Percentiles rank a stretch among this genome's conserved stretches.
Evolutionary conservation across 2,113 vertebrate species (phyloP).

Genomic region (Chlamydotis undulata): DNA sequence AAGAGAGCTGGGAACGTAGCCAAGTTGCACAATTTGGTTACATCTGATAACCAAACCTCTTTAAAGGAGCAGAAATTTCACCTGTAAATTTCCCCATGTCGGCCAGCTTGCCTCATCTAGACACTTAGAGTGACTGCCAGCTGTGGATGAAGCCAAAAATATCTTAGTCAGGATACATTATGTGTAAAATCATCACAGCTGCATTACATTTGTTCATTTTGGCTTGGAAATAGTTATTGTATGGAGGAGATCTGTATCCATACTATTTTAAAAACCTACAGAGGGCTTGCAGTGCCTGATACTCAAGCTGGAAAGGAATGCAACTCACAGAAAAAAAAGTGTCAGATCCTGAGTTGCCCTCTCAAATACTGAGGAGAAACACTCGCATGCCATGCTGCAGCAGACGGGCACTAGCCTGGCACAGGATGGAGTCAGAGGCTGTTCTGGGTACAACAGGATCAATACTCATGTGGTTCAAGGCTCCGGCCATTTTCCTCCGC

Average conservation of each 20-base stretch:
- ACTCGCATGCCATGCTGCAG: neutral
- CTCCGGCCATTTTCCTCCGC: neutral
- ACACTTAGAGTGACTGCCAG: neutral
- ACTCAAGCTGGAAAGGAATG: neutral
- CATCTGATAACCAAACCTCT: neutral
- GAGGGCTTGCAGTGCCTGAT: neutral
- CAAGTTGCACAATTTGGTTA: neutral
- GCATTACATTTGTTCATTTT: neutral
- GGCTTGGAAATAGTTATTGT: neutral
- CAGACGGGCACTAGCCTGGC: neutral
- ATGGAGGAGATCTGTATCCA: neutral
- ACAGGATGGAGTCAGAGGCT: neutral
- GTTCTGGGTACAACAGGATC: neutral
- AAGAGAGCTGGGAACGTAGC: neutral
- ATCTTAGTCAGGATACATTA: neutral
- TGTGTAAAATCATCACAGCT: fast-evolving
- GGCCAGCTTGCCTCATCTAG: neutral
- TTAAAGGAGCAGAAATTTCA: neutral
- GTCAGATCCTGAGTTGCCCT: neutral
- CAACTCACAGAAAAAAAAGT: too few relatives aligned
- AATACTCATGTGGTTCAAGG: neutral
- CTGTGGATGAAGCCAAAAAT: neutral
- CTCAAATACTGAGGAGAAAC: neutral
- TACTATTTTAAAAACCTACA: neutral
- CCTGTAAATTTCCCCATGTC: neutral